Evolutionary conservation across 1,140 invertebrate genomes (phyloP).

Genomic region (Philotrypesis tridentata): DNA sequence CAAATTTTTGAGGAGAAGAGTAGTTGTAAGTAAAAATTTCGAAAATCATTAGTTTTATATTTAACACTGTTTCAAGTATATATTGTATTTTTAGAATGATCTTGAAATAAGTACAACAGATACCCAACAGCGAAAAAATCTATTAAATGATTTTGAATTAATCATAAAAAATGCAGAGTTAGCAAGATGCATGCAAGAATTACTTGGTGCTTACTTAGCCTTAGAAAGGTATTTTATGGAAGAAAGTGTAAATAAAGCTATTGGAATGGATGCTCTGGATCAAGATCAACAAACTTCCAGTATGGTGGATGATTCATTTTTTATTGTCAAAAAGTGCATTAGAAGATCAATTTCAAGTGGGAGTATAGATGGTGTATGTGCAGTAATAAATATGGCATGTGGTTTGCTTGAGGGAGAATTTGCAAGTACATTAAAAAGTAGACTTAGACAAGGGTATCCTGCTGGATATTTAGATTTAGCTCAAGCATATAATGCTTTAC

Average conservation of each 20-base stretch:
- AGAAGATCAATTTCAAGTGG: conserved; percentile 90
- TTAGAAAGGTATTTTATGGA: conserved; percentile 97
- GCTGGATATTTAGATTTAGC: conserved; percentile 89
- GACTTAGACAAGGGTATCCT: conserved; percentile 89
- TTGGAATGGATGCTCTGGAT: conserved; percentile 88
- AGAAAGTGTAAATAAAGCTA: conserved; percentile 95
- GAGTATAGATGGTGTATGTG: conserved; percentile 96
- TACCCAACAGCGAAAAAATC: conserved; percentile 74
- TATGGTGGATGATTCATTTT: conserved; percentile 98
- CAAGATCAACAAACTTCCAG: conserved; percentile 87
- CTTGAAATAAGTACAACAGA: conserved; percentile 79
- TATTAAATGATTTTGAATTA: conserved; percentile 78
- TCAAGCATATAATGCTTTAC: conserved; percentile 86
- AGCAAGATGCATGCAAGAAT: conserved; percentile 89
- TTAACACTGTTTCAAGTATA: conserved; percentile 19
- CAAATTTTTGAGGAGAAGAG: conserved; percentile 87
- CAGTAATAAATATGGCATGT: conserved; percentile 95
- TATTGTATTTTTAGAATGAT: conserved; percentile 76
- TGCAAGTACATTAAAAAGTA: conserved; percentile 82
- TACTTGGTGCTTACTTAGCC: conserved; percentile 91
- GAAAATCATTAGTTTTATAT: background rate
- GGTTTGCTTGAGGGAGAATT: conserved; percentile 92
- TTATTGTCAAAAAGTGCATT: conserved; percentile 97
- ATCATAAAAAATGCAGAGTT: conserved; percentile 86
- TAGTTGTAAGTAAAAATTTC: conserved; percentile 77